These are phyloP conservation scores for Diceros bicornis DNA, from an alignment of 2,797 vertebrate genomes.

Conservation along the genomic window DNA sequence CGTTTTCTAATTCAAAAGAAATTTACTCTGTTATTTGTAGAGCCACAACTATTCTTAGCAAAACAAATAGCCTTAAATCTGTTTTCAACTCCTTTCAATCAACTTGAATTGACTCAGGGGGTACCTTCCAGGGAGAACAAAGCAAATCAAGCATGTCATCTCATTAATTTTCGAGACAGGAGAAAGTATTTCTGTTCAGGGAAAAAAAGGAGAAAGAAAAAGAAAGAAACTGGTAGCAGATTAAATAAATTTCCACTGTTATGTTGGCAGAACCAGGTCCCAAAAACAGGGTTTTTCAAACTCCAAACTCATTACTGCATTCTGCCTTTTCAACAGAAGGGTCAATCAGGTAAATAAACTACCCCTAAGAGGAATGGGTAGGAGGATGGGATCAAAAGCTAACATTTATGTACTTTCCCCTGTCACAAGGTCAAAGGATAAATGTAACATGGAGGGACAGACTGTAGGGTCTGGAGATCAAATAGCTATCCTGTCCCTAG, in stretches of 20 bases:
- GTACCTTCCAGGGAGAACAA: slow-evolving; percentile 48
- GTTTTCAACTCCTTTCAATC: slow-evolving; percentile 56
- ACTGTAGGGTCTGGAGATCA: background rate
- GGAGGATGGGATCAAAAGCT: slow-evolving; percentile 5
- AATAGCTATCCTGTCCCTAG: background rate
- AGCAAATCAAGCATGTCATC: slow-evolving; percentile 62
- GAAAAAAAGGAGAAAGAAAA: background rate
- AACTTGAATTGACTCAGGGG: slow-evolving; percentile 24
- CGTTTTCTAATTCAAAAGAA: slow-evolving; percentile 56
- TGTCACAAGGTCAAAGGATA: slow-evolving; percentile 3
- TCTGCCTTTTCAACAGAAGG: slow-evolving; percentile 41
- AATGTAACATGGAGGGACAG: background rate
- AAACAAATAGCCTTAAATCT: slow-evolving; percentile 63
- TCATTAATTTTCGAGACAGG: slow-evolving; percentile 67
- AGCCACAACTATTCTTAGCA: slow-evolving; percentile 56
- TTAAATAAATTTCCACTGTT: slow-evolving; percentile 32
- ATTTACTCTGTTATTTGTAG: slow-evolving; percentile 42
- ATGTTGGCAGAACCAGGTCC: background rate
- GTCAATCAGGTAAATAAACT: slow-evolving; percentile 5
- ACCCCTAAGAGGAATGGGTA: background rate
- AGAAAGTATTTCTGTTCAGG: slow-evolving; percentile 48
- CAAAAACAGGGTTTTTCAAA: slow-evolving; percentile 25
- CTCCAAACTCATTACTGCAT: background rate
- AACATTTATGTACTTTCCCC: background rate
- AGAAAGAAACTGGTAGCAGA: background rate